A percentile compares a stretch with the other conserved stretches of the same genome.
Conservation (phyloP, 2,797 vertebrate species). For the Sebastes diaconus region DNA sequence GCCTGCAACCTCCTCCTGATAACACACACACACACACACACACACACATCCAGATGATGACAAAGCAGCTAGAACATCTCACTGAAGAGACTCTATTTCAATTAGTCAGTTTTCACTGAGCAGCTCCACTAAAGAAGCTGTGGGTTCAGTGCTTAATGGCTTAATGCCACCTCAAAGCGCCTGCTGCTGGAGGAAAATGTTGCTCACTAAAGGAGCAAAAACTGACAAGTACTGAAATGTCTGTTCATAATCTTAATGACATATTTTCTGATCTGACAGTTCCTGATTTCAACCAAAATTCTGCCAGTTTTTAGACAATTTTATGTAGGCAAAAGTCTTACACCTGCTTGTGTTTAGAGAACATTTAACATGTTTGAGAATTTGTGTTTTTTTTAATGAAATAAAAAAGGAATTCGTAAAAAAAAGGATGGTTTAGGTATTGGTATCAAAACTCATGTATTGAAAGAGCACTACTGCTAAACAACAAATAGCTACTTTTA, state of each 20-base stretch:
- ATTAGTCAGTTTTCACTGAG: background rate
- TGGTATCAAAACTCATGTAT: too few species aligned
- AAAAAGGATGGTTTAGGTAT: background rate
- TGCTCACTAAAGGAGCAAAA: background rate
- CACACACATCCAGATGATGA: background rate
- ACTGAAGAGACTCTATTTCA: background rate
- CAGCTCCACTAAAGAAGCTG: background rate
- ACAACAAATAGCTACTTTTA: background rate
- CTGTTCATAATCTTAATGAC: background rate
- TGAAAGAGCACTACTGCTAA: background rate
- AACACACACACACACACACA: constrained; percentile 26
- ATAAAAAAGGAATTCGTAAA: background rate
- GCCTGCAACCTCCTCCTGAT: constrained; percentile 69
- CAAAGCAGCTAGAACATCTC: background rate
- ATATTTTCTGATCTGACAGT: background rate
- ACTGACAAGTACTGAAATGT: background rate
- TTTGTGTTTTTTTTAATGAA: too few species aligned
- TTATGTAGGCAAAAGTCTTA: background rate
- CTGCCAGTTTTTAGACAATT: background rate
- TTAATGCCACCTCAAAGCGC: background rate
- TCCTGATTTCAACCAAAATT: background rate
- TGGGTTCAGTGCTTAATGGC: background rate
- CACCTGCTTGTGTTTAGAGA: background rate
- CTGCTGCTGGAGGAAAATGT: background rate
- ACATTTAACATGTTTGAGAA: background rate